Conservation (phyloP, 2,797 vertebrate genomes). For the Oophaga sylvatica region DNA sequence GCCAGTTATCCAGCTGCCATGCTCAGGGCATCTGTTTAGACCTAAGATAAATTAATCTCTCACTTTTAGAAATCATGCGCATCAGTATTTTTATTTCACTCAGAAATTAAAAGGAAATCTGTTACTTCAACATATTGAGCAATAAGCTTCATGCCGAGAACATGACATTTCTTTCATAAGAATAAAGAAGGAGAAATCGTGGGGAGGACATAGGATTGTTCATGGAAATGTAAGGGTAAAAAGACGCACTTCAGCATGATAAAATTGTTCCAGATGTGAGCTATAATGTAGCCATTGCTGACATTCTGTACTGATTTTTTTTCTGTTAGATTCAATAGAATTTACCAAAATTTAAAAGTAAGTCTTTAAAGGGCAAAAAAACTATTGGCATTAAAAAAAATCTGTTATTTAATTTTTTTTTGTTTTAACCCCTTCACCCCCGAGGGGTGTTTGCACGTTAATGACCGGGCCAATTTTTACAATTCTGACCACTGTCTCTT, state of each 20-base stretch:
- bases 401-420: neutral
- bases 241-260: neutral
- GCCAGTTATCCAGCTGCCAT: slow-evolving; percentile 58
- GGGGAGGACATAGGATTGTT: neutral
- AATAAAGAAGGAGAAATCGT: neutral
- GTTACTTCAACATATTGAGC: slow-evolving; percentile 48
- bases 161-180: slow-evolving; percentile 18
- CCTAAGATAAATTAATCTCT: slow-evolving; percentile 59
- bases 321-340: no score
- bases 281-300: neutral
- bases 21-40: slow-evolving; percentile 61
- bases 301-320: no score
- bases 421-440: no score
- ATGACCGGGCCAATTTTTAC: no score
- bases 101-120: slow-evolving; percentile 54
- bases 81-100: slow-evolving; percentile 61
- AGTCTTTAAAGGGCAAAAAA: no score
- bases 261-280: neutral
- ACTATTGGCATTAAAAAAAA: no score
- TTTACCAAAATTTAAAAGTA: no score
- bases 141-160: slow-evolving; percentile 49
- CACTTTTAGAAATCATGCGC: slow-evolving; percentile 45
- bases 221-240: neutral
- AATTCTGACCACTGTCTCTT: no score
- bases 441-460: no score